phyloP scores from a whole-genome alignment of 2,888 invertebrate genomes.

The Fragum whitleyi region DNA sequence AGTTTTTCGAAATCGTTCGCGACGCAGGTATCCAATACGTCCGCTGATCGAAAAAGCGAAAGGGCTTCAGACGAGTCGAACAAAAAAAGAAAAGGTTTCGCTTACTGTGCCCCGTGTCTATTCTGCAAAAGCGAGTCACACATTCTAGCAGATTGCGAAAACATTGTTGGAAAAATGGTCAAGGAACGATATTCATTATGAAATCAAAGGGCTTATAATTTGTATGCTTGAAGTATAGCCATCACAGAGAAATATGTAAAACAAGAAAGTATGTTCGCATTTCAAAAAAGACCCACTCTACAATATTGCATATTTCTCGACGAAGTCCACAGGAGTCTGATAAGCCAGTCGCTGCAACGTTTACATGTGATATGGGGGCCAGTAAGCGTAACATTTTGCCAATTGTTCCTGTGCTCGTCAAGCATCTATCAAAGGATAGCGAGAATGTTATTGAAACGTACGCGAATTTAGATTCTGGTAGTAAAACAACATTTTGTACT shows the following conservation, averaged over 20 bases:
- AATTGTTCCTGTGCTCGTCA: constrained; percentile 61
- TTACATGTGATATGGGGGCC: background rate
- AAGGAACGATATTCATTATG: too few relatives aligned
- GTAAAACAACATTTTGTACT: constrained; percentile 46
- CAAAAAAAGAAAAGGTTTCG: too few relatives aligned
- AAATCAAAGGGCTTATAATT: too few relatives aligned
- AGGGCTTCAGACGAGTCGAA: too few relatives aligned
- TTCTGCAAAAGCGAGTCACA: too few relatives aligned
- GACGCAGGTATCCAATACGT: too few relatives aligned
- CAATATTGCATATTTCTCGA: constrained; percentile 32
- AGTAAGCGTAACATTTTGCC: constrained; percentile 76
- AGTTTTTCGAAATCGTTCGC: too few relatives aligned
- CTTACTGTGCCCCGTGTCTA: too few relatives aligned
- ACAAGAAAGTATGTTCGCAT: background rate
- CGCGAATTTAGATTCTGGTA: constrained; percentile 54
- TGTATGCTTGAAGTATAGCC: background rate
- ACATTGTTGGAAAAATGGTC: too few relatives aligned
- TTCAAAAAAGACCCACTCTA: constrained; percentile 24
- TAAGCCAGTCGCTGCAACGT: background rate
- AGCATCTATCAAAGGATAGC: constrained; percentile 13
- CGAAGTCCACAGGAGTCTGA: background rate
- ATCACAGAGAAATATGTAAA: constrained; percentile 20
- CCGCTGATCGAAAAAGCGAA: too few relatives aligned
- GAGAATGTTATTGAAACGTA: constrained; percentile 39
- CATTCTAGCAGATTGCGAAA: too few relatives aligned